Evolutionary conservation across 2,888 invertebrate species (phyloP), one percentile per base, ranked within the genome.

Genomic region (Nemotelus pantherinus): DNA sequence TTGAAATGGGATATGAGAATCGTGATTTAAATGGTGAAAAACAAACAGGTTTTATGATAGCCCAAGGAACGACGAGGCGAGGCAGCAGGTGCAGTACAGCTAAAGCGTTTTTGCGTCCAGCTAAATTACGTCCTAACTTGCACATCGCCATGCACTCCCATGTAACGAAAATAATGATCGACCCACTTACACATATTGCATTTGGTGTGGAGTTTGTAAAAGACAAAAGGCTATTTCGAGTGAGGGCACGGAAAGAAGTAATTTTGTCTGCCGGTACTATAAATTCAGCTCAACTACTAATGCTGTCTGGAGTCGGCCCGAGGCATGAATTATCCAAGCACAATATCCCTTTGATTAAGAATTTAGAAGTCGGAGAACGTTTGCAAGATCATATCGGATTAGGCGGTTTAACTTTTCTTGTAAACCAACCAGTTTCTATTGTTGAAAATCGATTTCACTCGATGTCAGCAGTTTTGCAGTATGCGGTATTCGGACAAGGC

Each of bases 261-360:
- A 94, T 99, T 70, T 84, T 99, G 2, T 95, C 95, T 0, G 96
- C 93, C 0, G 99, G 99, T 0, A 91, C 98, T 0, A 90, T 99
- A 0, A 98, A 97, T 84, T 94, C 97, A 0, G 96, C 99, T 0
- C 98, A 99, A 84, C 84, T 99, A 2, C 87, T 99, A 57, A 96
- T 98, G 96, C 86, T 99, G 0, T 96, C 96, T 6, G 99, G 98
- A 0, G 90, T 98, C 9, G 95, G 95, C 0, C 94, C 94, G 0
- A 89, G 90, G 72, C 90, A 91, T 41, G 92, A 95, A 82, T 84
- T 95, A 77, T 87, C 89, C n/a, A 91, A 92, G 82, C 91, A 92
- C 81, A 89, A 91, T 74, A 95, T 96, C 81, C 94, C 95, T 0
- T 88, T 95, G 0, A 91, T 96, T 71, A 92, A 94, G 84, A 93